These are phyloP conservation scores for Umimayanthus kanabou DNA, from an alignment of 92 coral and sea anemone species.

Conservation along the genomic window DNA sequence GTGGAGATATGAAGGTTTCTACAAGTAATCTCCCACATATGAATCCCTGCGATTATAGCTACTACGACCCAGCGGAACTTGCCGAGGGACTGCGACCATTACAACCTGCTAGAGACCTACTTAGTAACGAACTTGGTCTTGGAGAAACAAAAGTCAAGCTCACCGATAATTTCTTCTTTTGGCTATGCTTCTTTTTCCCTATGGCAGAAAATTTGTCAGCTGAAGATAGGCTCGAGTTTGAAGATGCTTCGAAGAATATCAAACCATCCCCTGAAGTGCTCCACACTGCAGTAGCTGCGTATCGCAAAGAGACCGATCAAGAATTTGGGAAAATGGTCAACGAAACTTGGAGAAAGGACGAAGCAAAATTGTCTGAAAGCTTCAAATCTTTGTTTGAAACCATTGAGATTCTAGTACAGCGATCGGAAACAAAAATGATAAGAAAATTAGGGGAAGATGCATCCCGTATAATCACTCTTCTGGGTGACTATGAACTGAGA, in stretches of 20 bases:
- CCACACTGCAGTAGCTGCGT: slow-evolving; percentile 26
- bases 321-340: slow-evolving; percentile 18
- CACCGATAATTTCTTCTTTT: slow-evolving; percentile 52
- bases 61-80: slow-evolving; percentile 32
- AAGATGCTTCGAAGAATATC: slow-evolving; percentile 37
- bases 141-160: slow-evolving; percentile 37
- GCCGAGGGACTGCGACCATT: slow-evolving; percentile 19
- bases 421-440: slow-evolving; percentile 34
- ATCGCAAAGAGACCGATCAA: neutral
- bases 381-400: slow-evolving; percentile 21
- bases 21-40: neutral
- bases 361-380: neutral
- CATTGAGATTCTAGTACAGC: slow-evolving; percentile 10
- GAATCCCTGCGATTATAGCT: slow-evolving; percentile 21
- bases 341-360: slow-evolving; percentile 19
- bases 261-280: slow-evolving; percentile 34
- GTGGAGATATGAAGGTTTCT: slow-evolving; percentile 47
- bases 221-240: slow-evolving; percentile 40
- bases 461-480: neutral
- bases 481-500: neutral
- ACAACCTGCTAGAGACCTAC: slow-evolving; percentile 48
- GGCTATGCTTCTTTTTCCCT: slow-evolving; percentile 61
- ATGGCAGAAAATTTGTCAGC: slow-evolving; percentile 20
- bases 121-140: slow-evolving; percentile 55
- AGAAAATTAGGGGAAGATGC: neutral